Evolutionary conservation across 2,113 vertebrate genomes (phyloP).

Genomic region (Pseudopipra pipra): DNA sequence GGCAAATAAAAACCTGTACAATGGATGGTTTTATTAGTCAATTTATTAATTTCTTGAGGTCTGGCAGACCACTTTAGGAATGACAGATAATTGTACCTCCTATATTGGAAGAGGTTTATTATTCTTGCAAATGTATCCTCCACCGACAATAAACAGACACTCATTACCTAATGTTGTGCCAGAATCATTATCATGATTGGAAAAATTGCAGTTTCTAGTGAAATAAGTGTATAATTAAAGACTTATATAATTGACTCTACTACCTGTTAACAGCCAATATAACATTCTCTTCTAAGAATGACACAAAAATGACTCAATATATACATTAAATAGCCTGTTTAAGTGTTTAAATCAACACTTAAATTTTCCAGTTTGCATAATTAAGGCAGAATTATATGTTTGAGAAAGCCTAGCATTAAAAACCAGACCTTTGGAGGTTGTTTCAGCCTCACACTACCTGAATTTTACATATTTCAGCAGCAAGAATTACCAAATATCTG

Average conservation of each 20-base stretch:
- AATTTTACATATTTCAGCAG: not conserved
- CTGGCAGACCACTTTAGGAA: not conserved
- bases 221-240: not conserved
- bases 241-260: not conserved
- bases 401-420: not conserved
- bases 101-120: not conserved
- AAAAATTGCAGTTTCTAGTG: not conserved
- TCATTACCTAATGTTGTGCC: not conserved
- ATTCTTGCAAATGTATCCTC: not conserved
- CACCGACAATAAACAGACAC: not conserved
- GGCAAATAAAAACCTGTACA: not conserved
- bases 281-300: not conserved
- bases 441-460: not conserved
- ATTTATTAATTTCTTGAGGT: not conserved
- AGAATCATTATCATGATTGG: not conserved
- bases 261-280: not conserved
- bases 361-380: not conserved
- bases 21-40: not conserved
- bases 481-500: not conserved
- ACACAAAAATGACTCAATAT: not conserved
- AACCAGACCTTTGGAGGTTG: not conserved
- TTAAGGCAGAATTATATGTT: not conserved
- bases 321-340: not conserved
- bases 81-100: not conserved
- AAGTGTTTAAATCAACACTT: not conserved